These are phyloP conservation scores for Campopleginae sp. DNA, from an alignment of 2,888 invertebrate species.

Conservation along the genomic window DNA sequence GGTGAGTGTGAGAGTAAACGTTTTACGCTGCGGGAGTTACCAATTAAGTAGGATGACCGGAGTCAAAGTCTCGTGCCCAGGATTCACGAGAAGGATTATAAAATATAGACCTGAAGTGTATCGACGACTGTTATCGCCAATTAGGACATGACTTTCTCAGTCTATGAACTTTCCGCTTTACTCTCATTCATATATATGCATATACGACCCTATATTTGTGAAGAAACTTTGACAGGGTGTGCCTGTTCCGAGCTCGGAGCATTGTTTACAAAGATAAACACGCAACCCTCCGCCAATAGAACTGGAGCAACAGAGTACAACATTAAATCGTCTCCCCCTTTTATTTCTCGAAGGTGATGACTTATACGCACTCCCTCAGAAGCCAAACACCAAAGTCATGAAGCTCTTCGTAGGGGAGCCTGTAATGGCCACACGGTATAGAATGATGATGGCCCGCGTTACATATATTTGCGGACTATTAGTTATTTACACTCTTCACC, in stretches of 20 bases:
- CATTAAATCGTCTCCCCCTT: slow-evolving; percentile 61
- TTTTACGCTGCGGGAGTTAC: slow-evolving; percentile 64
- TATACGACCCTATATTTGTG: neutral
- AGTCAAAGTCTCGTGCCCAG: slow-evolving; percentile 51
- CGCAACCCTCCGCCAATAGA: slow-evolving; percentile 78
- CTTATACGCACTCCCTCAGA: slow-evolving; percentile 48
- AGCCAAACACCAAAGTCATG: slow-evolving; percentile 59
- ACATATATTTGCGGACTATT: slow-evolving; percentile 46
- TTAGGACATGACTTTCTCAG: slow-evolving; percentile 68
- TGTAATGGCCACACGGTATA: slow-evolving; percentile 16
- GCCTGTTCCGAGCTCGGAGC: slow-evolving; percentile 75
- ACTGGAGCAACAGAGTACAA: slow-evolving; percentile 35
- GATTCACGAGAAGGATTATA: slow-evolving; percentile 57
- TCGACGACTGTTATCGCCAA: slow-evolving; percentile 70
- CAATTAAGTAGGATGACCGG: slow-evolving; percentile 72
- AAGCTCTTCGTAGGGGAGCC: slow-evolving; percentile 37
- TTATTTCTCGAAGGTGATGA: slow-evolving; percentile 60
- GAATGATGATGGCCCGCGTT: slow-evolving; percentile 35
- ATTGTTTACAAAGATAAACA: slow-evolving; percentile 81
- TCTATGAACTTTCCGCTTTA: slow-evolving; percentile 36
- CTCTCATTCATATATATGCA: neutral
- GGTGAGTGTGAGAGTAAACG: slow-evolving; percentile 49
- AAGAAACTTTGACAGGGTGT: slow-evolving; percentile 73
- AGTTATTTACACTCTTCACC: slow-evolving; percentile 49
- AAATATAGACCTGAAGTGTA: slow-evolving; percentile 72